These are phyloP conservation scores for Proctacanthus coquilletti DNA, from an alignment of 1,140 invertebrate genomes.

Conservation along the genomic window DNA sequence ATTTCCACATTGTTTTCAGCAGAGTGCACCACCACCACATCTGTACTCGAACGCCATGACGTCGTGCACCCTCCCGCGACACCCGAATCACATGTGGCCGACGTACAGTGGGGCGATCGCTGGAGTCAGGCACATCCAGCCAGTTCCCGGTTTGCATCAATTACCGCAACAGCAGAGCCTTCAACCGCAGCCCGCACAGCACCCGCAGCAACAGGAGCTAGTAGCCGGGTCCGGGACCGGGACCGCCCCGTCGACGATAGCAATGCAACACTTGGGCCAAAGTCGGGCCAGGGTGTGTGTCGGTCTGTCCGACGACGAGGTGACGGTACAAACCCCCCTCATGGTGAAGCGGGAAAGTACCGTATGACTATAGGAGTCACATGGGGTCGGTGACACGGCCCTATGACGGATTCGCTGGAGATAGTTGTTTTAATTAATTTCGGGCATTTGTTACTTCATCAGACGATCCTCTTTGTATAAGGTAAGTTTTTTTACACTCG, in stretches of 20 bases:
- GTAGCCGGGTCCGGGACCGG: conserved; percentile 14
- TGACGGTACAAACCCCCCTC: conserved; percentile 34
- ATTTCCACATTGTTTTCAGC: too few species aligned
- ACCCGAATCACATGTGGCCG: conserved; percentile 30
- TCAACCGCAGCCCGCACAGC: conserved; percentile 5
- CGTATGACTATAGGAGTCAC: conserved; percentile 34
- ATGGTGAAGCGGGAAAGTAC: conserved; percentile 40
- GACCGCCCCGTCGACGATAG: conserved; percentile 15
- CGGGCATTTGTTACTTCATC: too few species aligned
- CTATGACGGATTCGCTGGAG: conserved; percentile 16
- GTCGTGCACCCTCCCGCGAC: conserved; percentile 33
- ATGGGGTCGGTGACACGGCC: conserved; percentile 20
- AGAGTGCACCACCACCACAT: conserved; percentile 20
- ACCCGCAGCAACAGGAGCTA: conserved; percentile 10
- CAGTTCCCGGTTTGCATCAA: conserved; percentile 26
- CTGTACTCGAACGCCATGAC: conserved; percentile 22
- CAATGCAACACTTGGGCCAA: conserved; percentile 23
- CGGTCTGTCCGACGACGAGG: conserved; percentile 31
- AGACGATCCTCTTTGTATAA: too few species aligned
- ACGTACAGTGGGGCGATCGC: conserved; percentile 23
- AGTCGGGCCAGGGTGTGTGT: conserved; percentile 16
- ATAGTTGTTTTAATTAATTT: too few species aligned
- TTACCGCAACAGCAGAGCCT: conserved; percentile 29
- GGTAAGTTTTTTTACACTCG: too few species aligned
- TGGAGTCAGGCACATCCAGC: conserved; percentile 16